Evolutionary conservation across 2,797 vertebrate genomes (phyloP), one percentile per base, ranked within the genome.

Genomic region (Mormyrops boulengeri): DNA sequence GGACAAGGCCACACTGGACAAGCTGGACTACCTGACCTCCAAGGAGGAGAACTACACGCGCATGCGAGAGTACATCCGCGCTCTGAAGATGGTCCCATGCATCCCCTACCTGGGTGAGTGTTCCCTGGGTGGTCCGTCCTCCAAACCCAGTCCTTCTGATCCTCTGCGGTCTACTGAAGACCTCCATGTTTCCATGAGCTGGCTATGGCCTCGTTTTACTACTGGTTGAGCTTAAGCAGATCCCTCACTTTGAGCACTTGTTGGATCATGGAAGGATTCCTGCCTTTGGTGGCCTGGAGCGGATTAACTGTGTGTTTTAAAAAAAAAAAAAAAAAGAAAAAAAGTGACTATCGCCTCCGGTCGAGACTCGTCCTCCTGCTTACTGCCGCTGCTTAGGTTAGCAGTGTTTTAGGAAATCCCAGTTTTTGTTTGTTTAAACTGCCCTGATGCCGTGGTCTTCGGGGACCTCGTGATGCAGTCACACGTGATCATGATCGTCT

Each of bases 1-100:
- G 93, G 96, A 96, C 92, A 97, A 96, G 92, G 92, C 96, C 38
- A 96, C 95, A 7, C 97, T 97, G 94, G 96, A 97, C 90, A 97
- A 97, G 90, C 80, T 97, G 89, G 96, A 97, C 92, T 97, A 96
- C 89, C 92, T 97, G 89, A 94, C 96, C 69, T 96, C 96, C 9
- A 97, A 97, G 89, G 96, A 97, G 92, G 96, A 97, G 92, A 97
- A 97, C 90, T 97, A 96, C 90, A 97, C 96, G 90, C 95, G 96
- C 90, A 97, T 95, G 77, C 94, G 96, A 47, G 96, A 97, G n/a
- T 96, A 97, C 60, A 96, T 97, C 90, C 94, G 95, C 91, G 95
- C 95, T 91, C 92, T 97, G 89, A 97, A 96, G 94, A 97, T 97
- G 95, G 96, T 96, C 69, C 96, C 96, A 88, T 95, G 94, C 66